Evolutionary conservation across 2,113 vertebrate genomes (phyloP), one percentile per base, ranked within the genome.

Genomic region (Periophthalmus modestus): DNA sequence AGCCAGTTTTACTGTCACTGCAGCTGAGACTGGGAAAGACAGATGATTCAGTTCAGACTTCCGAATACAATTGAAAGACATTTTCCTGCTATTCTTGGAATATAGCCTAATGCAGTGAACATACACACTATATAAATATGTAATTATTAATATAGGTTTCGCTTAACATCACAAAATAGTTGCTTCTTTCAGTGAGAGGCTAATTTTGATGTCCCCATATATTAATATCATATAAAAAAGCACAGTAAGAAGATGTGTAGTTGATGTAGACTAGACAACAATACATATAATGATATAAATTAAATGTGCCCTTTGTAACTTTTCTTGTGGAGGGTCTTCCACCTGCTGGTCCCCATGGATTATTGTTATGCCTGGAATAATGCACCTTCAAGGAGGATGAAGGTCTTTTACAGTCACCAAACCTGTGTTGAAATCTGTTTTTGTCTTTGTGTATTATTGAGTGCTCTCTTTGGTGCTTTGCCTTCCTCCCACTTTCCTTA

Each of bases 21-120:
- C 69, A 74, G 71, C 84, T 89, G 83, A 84, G 82, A 87, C 80
- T 82, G 89, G 71, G 62, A 77, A 59, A 71, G 62, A 82, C n/a
- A 61, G 71, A 79, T 81, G 50, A 61, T 68, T 74, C 13, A 70
- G 69, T 73, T 69, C 55, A 65, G 66, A 77, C 77, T 72, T 55
- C 28, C 34, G 59, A 62, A 62, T 62, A 62, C 28, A 62, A 34
- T 34, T 62, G 59, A 62, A 18, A 12, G 21, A 61, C 21, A 33
- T 33, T 23, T 28, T 33, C 28, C 24, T 4, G 1, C 6, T 33
- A 13, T 61, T 33, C 3, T 14, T 6, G 13, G 13, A 28, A 28
- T 13, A 61, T 13, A 57, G 3, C 4, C 13, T 33, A 59, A 52
- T 52, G 18, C 16, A 15, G 7, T 33, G 23, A 59, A 11, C 23